Evolutionary conservation across 2,888 invertebrate genomes (phyloP), one percentile per base, ranked within the genome.

Genomic region (Drosophila rubida): DNA sequence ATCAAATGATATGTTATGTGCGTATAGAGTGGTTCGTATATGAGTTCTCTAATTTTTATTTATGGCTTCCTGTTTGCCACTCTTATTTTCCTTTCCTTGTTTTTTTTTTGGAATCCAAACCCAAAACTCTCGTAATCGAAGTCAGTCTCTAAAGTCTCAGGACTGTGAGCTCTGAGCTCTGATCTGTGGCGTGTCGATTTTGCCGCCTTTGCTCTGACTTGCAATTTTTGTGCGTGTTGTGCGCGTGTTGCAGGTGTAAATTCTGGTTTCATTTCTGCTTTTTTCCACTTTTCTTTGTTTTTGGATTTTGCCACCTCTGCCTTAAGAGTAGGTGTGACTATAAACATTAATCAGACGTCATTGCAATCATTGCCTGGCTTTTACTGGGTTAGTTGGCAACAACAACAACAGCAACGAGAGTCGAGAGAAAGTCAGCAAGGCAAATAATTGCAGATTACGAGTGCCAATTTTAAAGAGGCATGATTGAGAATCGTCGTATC

Each of bases 11-110:
- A 88, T 75, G 78, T 75, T 88, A 60, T 70, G 68, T 55, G 60
- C 35, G 62, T 57, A 50, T 1, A 19, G 19, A 19, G 19, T 19
- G 3, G 60, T 53, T 68, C 32, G 32, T 53, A 57, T 61, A 44
- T 63, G 68, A 70, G 61, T 67, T 80, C 84, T 87, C 88, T 80
- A 75, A 83, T 78, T 78, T 78, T 88, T 86, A 85, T 85, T 85
- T 85, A 85, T 88, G 75, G 78, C 78, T 85, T 85, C 88, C 84
- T 87, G 83, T 71, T 65, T 23, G 32, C 65, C 60, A 62, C 60
- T 54, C 19, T 53, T 13, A 13, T 13, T 37, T n/a, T n/a, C n/a
- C n/a, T n/a, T n/a, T n/a, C n/a, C n/a, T n/a, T n/a, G n/a, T n/a
- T n/a, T n/a, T n/a, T n/a, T n/a, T n/a, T 32, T 50, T 32, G 9